Evolutionary conservation across 2,888 invertebrate genomes (phyloP).

Genomic region (Hyposoter dolosus): DNA sequence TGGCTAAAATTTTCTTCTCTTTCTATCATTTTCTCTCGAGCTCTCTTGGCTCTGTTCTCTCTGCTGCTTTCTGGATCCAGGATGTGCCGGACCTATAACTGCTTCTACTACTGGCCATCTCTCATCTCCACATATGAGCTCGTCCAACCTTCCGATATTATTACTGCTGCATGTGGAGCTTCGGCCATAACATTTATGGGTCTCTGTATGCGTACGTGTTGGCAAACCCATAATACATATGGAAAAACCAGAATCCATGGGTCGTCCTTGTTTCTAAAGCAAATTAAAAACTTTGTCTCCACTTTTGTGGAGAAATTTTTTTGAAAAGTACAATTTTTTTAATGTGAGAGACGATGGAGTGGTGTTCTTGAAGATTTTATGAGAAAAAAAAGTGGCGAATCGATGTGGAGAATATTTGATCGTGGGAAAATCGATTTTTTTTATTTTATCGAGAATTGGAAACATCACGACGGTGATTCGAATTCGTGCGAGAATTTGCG

Average conservation of each 20-base stretch:
- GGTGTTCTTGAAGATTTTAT: too few relatives aligned
- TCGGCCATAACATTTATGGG: conserved; percentile 41
- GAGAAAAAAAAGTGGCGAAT: too few relatives aligned
- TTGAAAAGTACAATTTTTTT: background rate
- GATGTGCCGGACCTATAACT: conserved; percentile 48
- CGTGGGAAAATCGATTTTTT: too few relatives aligned
- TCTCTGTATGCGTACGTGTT: background rate
- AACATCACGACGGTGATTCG: too few relatives aligned
- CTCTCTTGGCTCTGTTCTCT: conserved; percentile 11
- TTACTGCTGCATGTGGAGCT: conserved; percentile 77
- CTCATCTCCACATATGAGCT: conserved; percentile 74
- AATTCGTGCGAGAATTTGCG: too few relatives aligned
- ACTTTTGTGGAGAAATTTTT: background rate
- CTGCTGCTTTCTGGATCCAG: background rate
- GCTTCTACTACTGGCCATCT: conserved; percentile 51
- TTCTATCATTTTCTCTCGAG: conserved; percentile 54
- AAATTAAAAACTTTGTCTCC: background rate
- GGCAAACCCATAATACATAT: background rate
- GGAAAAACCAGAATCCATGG: background rate
- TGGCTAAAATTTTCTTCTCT: conserved; percentile 75
- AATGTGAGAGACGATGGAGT: too few relatives aligned
- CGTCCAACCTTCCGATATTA: conserved; percentile 78
- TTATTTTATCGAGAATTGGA: too few relatives aligned
- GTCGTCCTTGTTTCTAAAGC: background rate
- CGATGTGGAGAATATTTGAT: too few relatives aligned